phyloP scores from a whole-genome alignment of 2,888 invertebrate species.

The Rapana venosa region DNA sequence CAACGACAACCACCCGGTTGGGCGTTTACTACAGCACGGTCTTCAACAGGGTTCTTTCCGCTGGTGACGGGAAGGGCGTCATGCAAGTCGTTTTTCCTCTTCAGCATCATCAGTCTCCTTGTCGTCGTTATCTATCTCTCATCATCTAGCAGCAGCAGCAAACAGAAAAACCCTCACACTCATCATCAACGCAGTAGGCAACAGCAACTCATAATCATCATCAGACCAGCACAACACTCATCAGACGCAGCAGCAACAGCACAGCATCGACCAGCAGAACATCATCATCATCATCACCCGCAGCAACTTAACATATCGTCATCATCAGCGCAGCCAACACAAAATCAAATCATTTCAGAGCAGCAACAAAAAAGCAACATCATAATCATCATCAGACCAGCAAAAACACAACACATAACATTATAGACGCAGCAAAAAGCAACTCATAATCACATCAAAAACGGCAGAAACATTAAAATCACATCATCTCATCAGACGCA shows the following conservation, averaged over 20 bases:
- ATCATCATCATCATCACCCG: background rate
- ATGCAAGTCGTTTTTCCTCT: background rate
- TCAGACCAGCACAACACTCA: background rate
- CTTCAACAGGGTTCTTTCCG: slow-evolving; percentile 58
- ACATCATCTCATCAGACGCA: no score
- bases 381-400: no score
- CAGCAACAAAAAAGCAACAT: no score
- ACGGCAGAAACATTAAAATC: no score
- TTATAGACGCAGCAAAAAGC: no score
- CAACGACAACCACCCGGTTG: slow-evolving; percentile 47
- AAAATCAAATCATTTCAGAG: no score
- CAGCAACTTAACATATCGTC: background rate
- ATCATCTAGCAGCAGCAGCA: background rate
- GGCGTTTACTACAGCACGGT: slow-evolving; percentile 65
- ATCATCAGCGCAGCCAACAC: no score
- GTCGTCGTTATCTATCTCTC: background rate
- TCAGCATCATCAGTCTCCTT: background rate
- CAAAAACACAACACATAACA: no score
- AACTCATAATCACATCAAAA: no score
- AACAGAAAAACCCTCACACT: no score
- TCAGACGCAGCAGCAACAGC: background rate
- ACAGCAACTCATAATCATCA: background rate
- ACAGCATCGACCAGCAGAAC: no score
- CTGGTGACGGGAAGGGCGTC: slow-evolving; percentile 37
- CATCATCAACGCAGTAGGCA: background rate